Percentiles rank a stretch among this genome's conserved stretches.
Evolutionary conservation across 1,140 invertebrate species (phyloP).

Genomic region (Phymastichus coffea): DNA sequence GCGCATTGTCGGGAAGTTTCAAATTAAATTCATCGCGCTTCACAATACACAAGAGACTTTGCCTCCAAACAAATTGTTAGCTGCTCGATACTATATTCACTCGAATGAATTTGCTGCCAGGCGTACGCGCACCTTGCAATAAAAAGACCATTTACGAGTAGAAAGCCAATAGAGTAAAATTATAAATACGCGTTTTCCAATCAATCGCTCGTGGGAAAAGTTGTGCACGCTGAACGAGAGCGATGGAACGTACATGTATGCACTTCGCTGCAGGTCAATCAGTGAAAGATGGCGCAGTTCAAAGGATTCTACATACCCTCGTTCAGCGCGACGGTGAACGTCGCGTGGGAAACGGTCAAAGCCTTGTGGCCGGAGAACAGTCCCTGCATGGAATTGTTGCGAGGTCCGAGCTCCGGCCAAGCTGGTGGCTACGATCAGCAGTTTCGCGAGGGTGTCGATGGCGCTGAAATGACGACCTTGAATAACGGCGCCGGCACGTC

Average conservation of each 20-base stretch:
- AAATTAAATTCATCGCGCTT: no score
- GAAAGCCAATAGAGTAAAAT: no score
- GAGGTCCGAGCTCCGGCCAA: constrained; percentile 41
- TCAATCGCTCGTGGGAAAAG: no score
- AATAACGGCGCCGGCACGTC: constrained; percentile 53
- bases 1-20: no score
- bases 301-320: constrained; percentile 68
- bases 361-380: constrained; percentile 73
- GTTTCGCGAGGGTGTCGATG: constrained; percentile 53
- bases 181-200: no score
- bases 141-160: no score
- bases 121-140: no score
- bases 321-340: constrained; percentile 72
- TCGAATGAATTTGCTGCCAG: no score
- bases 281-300: constrained; percentile 59
- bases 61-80: no score
- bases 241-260: background rate
- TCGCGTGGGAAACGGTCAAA: constrained; percentile 76
- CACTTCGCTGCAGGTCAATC: background rate
- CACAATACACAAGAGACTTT: no score
- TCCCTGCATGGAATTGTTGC: constrained; percentile 56
- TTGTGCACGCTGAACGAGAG: no score
- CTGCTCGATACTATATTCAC: no score
- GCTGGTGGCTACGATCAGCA: constrained; percentile 49
- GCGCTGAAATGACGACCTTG: constrained; percentile 62